phyloP scores from a whole-genome alignment of 2,113 vertebrate genomes.

The Eurypyga helias region DNA sequence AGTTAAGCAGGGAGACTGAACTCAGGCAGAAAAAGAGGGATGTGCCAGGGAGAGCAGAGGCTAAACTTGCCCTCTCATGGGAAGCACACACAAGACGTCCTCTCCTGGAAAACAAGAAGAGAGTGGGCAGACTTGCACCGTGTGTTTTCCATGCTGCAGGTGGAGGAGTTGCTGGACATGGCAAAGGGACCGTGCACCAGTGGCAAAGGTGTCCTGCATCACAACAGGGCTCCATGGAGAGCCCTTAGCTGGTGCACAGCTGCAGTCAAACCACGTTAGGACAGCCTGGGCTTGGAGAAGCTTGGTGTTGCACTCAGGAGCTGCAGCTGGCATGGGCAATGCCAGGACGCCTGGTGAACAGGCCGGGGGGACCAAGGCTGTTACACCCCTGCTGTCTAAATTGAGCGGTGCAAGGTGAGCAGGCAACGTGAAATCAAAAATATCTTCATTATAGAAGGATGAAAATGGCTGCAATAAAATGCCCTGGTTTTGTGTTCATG shows the following conservation, averaged over 20 bases:
- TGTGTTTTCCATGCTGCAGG: neutral
- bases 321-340: neutral
- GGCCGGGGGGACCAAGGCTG: neutral
- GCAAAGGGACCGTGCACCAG: rapidly evolving
- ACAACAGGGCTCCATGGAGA: neutral
- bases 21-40: neutral
- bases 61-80: neutral
- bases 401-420: neutral
- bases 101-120: neutral
- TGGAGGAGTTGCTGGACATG: neutral
- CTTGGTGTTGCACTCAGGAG: rapidly evolving
- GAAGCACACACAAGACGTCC: neutral
- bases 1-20: conserved; percentile 55
- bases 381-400: neutral
- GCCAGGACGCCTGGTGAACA: neutral
- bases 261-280: neutral
- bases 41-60: neutral
- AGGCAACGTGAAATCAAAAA: neutral
- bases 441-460: neutral
- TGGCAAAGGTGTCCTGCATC: neutral
- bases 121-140: rapidly evolving
- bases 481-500: neutral
- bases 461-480: neutral
- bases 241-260: too few relatives aligned
- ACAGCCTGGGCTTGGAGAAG: neutral